Evolutionary conservation across 2,888 invertebrate genomes (phyloP).

Genomic region (Cephus rjabovi): DNA sequence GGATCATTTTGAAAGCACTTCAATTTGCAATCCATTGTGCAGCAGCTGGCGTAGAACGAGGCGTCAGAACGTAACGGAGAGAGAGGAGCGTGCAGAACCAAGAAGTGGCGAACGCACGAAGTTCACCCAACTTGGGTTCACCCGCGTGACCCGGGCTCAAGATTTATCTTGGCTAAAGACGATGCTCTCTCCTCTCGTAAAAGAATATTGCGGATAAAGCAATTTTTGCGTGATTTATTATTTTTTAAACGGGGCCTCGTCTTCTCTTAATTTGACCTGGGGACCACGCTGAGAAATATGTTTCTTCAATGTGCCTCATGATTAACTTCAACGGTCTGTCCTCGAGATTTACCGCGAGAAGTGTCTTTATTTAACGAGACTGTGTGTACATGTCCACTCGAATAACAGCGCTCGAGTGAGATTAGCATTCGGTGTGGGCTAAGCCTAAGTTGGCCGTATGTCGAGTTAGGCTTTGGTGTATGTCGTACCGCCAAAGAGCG

Average conservation of each 20-base stretch:
- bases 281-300: not conserved
- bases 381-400: not conserved
- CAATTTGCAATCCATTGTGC: not conserved
- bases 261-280: not conserved
- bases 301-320: not conserved
- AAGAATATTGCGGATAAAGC: not conserved
- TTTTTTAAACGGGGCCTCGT: not conserved
- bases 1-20: not conserved
- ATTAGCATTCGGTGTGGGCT: constrained; percentile 1
- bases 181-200: not conserved
- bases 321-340: not conserved
- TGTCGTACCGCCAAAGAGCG: constrained; percentile 9
- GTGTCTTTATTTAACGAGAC: not conserved
- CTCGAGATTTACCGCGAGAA: not conserved
- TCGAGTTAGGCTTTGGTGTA: not conserved
- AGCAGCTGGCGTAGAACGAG: not conserved
- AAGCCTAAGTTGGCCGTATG: constrained; percentile 5
- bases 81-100: not conserved
- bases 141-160: not conserved
- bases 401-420: not conserved
- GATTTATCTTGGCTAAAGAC: not conserved
- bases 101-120: not conserved
- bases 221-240: not conserved
- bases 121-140: not conserved
- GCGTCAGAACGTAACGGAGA: not conserved